Evolutionary conservation across 1,140 invertebrate species (phyloP), one percentile per base, ranked within the genome.

Genomic region (Brachionus paranguensis): DNA sequence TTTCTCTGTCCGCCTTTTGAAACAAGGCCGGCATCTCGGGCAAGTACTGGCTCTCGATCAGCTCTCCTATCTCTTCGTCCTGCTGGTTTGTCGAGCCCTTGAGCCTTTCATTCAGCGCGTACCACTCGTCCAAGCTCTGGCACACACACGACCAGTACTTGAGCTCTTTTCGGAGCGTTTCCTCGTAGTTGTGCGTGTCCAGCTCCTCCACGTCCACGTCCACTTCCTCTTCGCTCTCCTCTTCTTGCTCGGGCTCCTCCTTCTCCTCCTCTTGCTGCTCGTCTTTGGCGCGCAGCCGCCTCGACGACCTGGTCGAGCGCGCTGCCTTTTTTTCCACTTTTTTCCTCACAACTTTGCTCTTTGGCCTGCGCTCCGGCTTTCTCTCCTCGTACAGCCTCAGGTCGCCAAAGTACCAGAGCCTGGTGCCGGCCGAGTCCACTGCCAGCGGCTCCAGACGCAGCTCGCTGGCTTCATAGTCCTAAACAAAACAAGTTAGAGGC

Each of bases 401-500:
- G 20, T 83, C 81, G 43, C 81, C 81, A 50, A 83, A 83, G 43
- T 83, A 83, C 81, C 60, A 70, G 12, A 83, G 20, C 68, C 68
- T 83, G 12, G 37, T 43, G 11, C 64, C 81, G 1, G n/a, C 41
- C 3, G 81, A 68, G 64, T 83, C 81, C 27, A 68, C 64, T n/a
- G 50, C 81, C n/a, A 83, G 37, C 12, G 81, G 81, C 20, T 83
- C 81, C 6, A 83, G 10, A 11, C 81, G 60, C 20, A 83, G 37
- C 17, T 81, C 78, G 20, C 12, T 81, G 0, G 78, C 53, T 14
- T 81, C 78, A 17, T 64, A 81, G 78, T 81, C 68, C 68, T 72
- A 7, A 41, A 72, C 29, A 72, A 72, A 47, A 60, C 1, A 0
- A 0, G 1, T 53, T 6, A 14, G 17, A n/a, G 12, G 7, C 12